These are phyloP conservation scores for Nyctalus aviator DNA, from an alignment of 2,797 vertebrate species.

Conservation along the genomic window DNA sequence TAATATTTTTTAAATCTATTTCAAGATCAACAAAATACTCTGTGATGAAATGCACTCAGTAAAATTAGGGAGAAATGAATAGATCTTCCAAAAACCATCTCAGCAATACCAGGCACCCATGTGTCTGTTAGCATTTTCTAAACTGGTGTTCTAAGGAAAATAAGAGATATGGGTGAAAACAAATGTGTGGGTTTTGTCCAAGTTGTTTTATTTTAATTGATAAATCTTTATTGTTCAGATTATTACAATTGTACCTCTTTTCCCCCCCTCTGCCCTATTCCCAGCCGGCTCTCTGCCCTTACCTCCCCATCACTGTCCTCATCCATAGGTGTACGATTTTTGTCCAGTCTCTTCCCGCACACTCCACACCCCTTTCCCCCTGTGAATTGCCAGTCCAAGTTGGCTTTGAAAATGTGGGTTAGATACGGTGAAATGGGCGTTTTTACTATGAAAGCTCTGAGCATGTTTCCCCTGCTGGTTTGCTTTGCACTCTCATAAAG, in stretches of 20 bases:
- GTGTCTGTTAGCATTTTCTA: background rate
- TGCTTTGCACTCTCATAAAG: too few relatives aligned
- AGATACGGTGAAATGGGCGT: background rate
- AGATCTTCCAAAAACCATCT: rapidly evolving
- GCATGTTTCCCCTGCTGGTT: background rate
- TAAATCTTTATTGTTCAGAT: too few relatives aligned
- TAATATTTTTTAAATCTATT: background rate
- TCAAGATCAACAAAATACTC: background rate
- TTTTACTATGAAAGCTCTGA: background rate
- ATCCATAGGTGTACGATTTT: too few relatives aligned
- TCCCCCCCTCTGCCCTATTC: too few relatives aligned
- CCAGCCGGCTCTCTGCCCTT: too few relatives aligned
- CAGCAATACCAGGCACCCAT: rapidly evolving
- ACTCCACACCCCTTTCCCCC: too few relatives aligned
- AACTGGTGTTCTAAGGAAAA: background rate
- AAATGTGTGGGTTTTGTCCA: background rate
- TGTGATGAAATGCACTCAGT: background rate
- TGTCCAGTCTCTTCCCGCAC: too few relatives aligned
- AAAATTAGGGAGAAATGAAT: background rate
- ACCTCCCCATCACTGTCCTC: too few relatives aligned
- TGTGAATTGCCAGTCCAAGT: too few relatives aligned
- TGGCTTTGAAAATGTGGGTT: background rate
- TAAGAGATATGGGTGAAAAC: background rate
- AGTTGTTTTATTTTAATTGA: too few relatives aligned
- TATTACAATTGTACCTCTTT: too few relatives aligned